Evolutionary conservation across 53 echinoderm and acorn worm genomes (phyloP), one percentile per base, ranked within the genome.

Genomic region (Pentamera pediparva): DNA sequence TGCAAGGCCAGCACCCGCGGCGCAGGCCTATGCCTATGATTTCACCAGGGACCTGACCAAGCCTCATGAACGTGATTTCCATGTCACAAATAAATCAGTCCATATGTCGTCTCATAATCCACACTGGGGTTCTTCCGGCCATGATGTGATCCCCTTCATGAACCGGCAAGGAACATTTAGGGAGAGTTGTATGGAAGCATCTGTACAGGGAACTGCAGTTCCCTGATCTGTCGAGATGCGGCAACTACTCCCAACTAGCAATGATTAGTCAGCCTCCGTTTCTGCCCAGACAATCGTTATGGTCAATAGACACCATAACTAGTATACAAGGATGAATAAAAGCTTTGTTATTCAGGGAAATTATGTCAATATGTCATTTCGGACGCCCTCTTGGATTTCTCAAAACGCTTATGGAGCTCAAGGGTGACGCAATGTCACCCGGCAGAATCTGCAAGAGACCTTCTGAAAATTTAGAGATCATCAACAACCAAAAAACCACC

Each of bases 41-140:
- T 35, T 74, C 62, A 59, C 40, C 27, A 38, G n/a, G 67, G 26
- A 54, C 79, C 22, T 85, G 79, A 9, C 79, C 79, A 80, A 79
- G 57, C 35, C 79, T 37, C 85, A 72, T 79, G 74, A 47, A 84
- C 32, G 85, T 79, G 27, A 79, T 84, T 37, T 84, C 85, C 31
- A 79, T 84, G 35, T n/a, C n/a, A n/a, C n/a, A n/a, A 70, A 70
- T 78, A 84, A 69, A 57, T 84, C 78, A 22, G 70, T 80, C 78
- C 84, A 78, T n/a, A 84, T 84, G 48, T 65, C 82, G 43, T 76
- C 76, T 65, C 76, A 76, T 28, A 82, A 29, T 4, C 82, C 76
- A 17, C 8, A 35, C 18, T 19, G 28, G 35, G 37, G 79, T 20
- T 32, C 25, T n/a, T n/a, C n/a, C n/a, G n/a, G n/a, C n/a, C 74